phyloP scores from a whole-genome alignment of 2,888 invertebrate genomes.

The Apamea monoglypha region DNA sequence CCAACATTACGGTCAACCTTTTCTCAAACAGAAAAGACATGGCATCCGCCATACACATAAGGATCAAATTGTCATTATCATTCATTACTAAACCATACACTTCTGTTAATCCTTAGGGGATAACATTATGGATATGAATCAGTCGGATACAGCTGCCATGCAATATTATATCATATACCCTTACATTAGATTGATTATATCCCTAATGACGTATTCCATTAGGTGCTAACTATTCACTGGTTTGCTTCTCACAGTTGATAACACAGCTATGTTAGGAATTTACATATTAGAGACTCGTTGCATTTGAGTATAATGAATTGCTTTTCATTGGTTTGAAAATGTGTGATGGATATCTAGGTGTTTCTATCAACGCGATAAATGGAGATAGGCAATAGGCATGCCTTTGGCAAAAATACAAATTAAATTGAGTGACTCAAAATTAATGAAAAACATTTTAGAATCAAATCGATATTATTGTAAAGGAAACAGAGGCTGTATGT shows the following conservation, averaged over 20 bases:
- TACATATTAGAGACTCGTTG: conserved; percentile 38
- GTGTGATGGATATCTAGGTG: neutral
- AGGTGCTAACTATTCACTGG: conserved; percentile 59
- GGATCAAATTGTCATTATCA: conserved; percentile 40
- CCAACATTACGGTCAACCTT: neutral
- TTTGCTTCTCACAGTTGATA: conserved; percentile 45
- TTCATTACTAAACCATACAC: conserved; percentile 28
- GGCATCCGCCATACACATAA: neutral
- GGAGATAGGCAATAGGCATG: neutral
- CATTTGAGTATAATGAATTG: conserved; percentile 31
- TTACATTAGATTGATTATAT: conserved; percentile 62
- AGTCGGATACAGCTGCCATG: conserved; percentile 25
- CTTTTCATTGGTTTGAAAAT: neutral
- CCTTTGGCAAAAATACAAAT: neutral
- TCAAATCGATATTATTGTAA: neutral
- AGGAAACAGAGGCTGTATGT: no score
- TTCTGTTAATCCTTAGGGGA: conserved; percentile 29
- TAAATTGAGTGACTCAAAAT: neutral
- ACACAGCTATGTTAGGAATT: conserved; percentile 31
- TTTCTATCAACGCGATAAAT: neutral
- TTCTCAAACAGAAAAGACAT: neutral
- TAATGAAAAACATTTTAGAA: neutral
- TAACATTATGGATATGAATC: conserved; percentile 38
- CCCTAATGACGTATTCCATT: conserved; percentile 64
- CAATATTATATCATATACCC: conserved; percentile 31